Evolutionary conservation across 2,888 invertebrate genomes (phyloP).

Genomic region (Sesia apiformis): DNA sequence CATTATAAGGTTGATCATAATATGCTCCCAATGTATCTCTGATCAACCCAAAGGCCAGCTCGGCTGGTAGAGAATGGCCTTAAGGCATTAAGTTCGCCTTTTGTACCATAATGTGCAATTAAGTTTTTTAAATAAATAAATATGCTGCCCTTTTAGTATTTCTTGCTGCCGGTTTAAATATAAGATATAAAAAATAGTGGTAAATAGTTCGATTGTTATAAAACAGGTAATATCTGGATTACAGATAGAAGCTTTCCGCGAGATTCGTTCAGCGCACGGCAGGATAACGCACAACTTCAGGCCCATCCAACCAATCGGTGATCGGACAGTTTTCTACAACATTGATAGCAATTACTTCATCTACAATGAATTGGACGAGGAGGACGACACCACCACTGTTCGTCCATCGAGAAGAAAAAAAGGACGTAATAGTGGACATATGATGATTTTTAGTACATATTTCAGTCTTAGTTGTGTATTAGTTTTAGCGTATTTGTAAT

Average conservation of each 20-base stretch:
- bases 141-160: too few species aligned
- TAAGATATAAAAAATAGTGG: too few species aligned
- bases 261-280: constrained; percentile 78
- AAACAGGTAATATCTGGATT: constrained; percentile 16
- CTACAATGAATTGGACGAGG: constrained; percentile 58
- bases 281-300: constrained; percentile 86
- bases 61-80: too few species aligned
- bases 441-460: not conserved
- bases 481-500: not conserved
- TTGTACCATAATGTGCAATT: too few species aligned
- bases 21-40: too few species aligned
- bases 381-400: constrained; percentile 27
- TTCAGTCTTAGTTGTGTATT: not conserved
- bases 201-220: too few species aligned
- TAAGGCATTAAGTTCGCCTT: too few species aligned
- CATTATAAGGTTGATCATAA: too few species aligned
- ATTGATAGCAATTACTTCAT: constrained; percentile 58
- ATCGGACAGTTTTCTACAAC: constrained; percentile 78
- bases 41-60: too few species aligned
- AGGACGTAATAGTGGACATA: constrained; percentile 19
- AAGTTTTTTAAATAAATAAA: too few species aligned
- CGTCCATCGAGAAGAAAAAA: constrained; percentile 21
- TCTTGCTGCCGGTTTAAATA: too few species aligned
- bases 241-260: constrained; percentile 83
- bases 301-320: constrained; percentile 85